These are phyloP conservation scores for Rhamphomyia laevipes DNA, from an alignment of 2,888 invertebrate species.

Conservation along the genomic window DNA sequence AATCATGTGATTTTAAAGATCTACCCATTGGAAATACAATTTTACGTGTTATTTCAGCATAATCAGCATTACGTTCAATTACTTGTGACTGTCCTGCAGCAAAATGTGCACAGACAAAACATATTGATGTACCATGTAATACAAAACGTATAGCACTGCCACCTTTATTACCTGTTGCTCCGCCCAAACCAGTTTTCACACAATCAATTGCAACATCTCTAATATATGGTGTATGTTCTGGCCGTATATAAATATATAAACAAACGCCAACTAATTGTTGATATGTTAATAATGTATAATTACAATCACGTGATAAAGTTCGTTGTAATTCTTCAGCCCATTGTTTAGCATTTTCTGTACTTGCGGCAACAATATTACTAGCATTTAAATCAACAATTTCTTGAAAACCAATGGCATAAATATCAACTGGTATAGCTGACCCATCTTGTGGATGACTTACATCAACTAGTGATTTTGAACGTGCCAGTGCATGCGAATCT, in stretches of 20 bases:
- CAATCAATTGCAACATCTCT: conserved; percentile 89
- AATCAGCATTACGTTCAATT: conserved; percentile 90
- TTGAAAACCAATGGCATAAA: conserved; percentile 96
- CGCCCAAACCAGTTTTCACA: conserved; percentile 96
- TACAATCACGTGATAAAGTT: conserved; percentile 71
- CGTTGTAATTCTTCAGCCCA: conserved; percentile 96
- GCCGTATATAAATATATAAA: conserved; percentile 85
- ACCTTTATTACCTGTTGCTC: conserved; percentile 95
- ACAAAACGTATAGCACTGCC: conserved; percentile 88
- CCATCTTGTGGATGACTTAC: conserved; percentile 38
- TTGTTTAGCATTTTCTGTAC: conserved; percentile 75
- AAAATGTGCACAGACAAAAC: conserved; percentile 98
- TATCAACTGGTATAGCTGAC: conserved; percentile 55
- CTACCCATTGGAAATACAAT: conserved; percentile 85
- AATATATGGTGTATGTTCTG: conserved; percentile 76
- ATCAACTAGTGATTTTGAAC: conserved; percentile 39
- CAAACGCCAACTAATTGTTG: conserved; percentile 97
- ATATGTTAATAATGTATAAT: conserved; percentile 82
- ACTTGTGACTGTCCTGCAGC: conserved; percentile 98
- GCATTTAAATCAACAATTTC: conserved; percentile 99
- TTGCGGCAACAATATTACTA: conserved; percentile 93
- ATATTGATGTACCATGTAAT: conserved; percentile 84
- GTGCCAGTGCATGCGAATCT: conserved; percentile 59
- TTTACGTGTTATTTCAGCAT: conserved; percentile 87
- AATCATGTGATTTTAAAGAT: conserved; percentile 89